Percentiles rank a stretch among this genome's conserved stretches.
Conservation (phyloP, 2,888 invertebrate genomes). For the Synergus umbraculus region DNA sequence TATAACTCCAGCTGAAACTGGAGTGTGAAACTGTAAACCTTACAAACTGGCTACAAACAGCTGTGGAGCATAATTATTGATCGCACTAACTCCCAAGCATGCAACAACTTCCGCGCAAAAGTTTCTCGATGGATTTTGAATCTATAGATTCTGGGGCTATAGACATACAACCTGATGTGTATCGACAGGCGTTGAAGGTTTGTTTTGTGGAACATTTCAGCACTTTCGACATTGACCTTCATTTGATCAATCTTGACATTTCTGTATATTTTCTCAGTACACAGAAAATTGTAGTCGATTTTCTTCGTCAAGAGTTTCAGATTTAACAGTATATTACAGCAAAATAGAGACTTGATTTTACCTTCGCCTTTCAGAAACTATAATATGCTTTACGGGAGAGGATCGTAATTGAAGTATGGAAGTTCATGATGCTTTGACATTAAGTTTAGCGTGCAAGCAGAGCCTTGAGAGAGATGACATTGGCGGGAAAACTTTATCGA, state of each 20-base stretch:
- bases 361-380: background rate
- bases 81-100: background rate
- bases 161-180: background rate
- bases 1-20: background rate
- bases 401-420: conserved; percentile 26
- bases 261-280: too few species aligned
- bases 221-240: background rate
- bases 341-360: background rate
- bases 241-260: too few species aligned
- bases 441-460: conserved; percentile 9
- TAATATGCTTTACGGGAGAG: conserved; percentile 12
- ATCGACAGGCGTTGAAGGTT: background rate
- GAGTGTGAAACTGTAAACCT: background rate
- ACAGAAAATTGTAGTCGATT: too few species aligned
- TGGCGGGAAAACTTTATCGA: background rate
- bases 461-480: background rate
- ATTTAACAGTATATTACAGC: background rate
- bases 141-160: background rate
- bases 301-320: too few species aligned
- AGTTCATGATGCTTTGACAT: background rate
- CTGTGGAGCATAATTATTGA: background rate
- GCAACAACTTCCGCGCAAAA: background rate
- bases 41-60: background rate
- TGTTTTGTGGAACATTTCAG: background rate
- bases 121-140: background rate